These are phyloP conservation scores for Hypolimnas misippus DNA, from an alignment of 2,888 invertebrate genomes.

Conservation along the genomic window DNA sequence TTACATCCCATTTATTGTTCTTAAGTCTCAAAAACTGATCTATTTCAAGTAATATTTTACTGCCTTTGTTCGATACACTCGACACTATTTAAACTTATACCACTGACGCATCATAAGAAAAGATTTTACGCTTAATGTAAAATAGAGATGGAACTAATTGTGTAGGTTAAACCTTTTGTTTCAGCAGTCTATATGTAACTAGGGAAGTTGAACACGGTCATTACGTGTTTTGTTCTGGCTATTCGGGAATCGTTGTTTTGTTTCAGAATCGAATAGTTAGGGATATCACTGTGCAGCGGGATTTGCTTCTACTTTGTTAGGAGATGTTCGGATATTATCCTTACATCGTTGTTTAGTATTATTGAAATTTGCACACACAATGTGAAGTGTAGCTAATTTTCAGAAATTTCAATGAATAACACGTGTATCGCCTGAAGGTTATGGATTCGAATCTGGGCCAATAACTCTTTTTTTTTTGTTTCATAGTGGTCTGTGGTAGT, in stretches of 20 bases:
- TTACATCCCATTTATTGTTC: neutral
- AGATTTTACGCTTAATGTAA: conserved; percentile 62
- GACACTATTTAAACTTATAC: conserved; percentile 51
- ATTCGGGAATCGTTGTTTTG: conserved; percentile 43
- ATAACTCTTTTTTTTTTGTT: too few species aligned
- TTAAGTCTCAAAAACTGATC: neutral
- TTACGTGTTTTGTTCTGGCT: conserved; percentile 45
- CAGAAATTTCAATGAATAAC: too few species aligned
- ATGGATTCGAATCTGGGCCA: too few species aligned
- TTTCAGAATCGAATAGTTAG: conserved; percentile 39
- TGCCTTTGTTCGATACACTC: conserved; percentile 26
- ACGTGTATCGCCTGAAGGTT: too few species aligned
- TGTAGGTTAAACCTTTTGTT: conserved; percentile 59
- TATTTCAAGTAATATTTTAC: neutral
- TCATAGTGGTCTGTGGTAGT: too few species aligned
- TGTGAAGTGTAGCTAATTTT: too few species aligned
- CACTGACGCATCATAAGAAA: conserved; percentile 51
- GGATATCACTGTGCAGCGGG: conserved; percentile 39
- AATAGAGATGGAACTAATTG: conserved; percentile 66
- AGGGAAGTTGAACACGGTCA: conserved; percentile 43
- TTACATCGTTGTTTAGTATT: conserved; percentile 11
- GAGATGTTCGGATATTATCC: conserved; percentile 32
- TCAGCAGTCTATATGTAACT: conserved; percentile 36
- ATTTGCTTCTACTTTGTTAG: conserved; percentile 33
- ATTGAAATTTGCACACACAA: neutral